These are phyloP conservation scores for Cyaniris semiargus DNA, from an alignment of 2,888 invertebrate genomes.

Conservation along the genomic window DNA sequence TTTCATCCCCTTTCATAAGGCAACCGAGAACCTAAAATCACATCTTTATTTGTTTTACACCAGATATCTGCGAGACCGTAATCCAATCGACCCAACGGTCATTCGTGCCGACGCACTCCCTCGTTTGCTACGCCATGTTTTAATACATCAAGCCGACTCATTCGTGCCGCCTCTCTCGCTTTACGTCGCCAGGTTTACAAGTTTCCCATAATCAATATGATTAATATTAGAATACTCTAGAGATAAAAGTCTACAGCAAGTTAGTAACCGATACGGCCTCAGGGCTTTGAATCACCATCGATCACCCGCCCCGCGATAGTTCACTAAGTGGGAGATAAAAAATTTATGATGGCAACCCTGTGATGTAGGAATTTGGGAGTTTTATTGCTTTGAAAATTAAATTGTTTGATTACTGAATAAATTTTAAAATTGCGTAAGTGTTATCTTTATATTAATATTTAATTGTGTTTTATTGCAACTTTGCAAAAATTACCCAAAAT, in stretches of 20 bases:
- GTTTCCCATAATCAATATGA: constrained; percentile 9
- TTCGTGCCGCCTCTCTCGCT: background rate
- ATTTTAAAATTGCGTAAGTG: no score
- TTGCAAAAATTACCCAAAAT: no score
- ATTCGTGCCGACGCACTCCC: no score
- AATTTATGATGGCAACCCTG: background rate
- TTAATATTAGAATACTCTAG: constrained; percentile 6
- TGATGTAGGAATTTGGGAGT: background rate
- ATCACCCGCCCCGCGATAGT: constrained; percentile 74
- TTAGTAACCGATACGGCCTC: constrained; percentile 79
- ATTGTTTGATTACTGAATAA: background rate
- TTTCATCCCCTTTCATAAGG: no score
- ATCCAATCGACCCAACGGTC: no score
- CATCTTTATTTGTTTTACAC: no score
- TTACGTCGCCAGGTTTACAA: background rate
- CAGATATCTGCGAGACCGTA: no score
- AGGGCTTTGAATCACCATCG: constrained; percentile 79
- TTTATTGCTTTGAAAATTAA: background rate
- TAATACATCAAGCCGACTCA: no score
- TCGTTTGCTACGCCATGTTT: no score
- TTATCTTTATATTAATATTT: no score
- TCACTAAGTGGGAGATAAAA: constrained; percentile 38
- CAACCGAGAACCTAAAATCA: no score
- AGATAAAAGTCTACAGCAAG: constrained; percentile 45
- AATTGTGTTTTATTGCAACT: no score